These are phyloP conservation scores for Potorous gilbertii DNA, from an alignment of 2,797 vertebrate genomes.

Conservation along the genomic window DNA sequence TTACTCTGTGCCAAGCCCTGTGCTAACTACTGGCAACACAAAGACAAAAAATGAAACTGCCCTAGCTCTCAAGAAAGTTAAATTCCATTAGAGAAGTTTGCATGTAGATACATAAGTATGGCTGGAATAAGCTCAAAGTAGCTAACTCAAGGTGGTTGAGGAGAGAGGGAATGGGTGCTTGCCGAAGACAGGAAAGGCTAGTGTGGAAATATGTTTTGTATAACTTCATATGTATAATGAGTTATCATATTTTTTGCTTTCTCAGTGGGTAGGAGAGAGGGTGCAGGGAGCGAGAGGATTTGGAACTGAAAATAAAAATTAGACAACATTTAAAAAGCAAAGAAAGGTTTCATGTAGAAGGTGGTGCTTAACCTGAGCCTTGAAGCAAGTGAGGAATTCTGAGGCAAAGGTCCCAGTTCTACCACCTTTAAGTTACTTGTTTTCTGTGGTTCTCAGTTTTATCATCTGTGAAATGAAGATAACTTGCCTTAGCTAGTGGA, in stretches of 20 bases:
- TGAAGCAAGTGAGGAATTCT: not conserved
- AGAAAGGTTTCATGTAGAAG: not conserved
- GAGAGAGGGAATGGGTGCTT: not conserved
- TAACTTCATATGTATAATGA: not conserved
- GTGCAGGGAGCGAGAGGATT: not conserved
- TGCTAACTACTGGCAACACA: not conserved
- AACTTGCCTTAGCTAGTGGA: not conserved
- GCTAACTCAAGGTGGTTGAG: not conserved
- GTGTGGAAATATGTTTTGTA: not conserved
- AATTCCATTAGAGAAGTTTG: not conserved
- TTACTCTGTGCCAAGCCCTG: not conserved
- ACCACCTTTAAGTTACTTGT: conserved; percentile 25
- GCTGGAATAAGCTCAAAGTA: not conserved
- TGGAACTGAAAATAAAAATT: not conserved
- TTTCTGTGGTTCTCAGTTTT: conserved; percentile 41
- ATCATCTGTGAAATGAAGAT: conserved; percentile 34
- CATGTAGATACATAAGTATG: not conserved
- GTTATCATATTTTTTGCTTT: not conserved
- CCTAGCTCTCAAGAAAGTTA: not conserved
- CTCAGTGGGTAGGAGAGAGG: not conserved
- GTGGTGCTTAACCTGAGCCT: not conserved
- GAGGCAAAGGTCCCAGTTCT: conserved; percentile 17
- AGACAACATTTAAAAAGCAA: not conserved
- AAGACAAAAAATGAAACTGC: not conserved
- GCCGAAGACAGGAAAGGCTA: not conserved